Conservation (phyloP, 2,113 vertebrate species). For the Xyrauchen texanus region DNA sequence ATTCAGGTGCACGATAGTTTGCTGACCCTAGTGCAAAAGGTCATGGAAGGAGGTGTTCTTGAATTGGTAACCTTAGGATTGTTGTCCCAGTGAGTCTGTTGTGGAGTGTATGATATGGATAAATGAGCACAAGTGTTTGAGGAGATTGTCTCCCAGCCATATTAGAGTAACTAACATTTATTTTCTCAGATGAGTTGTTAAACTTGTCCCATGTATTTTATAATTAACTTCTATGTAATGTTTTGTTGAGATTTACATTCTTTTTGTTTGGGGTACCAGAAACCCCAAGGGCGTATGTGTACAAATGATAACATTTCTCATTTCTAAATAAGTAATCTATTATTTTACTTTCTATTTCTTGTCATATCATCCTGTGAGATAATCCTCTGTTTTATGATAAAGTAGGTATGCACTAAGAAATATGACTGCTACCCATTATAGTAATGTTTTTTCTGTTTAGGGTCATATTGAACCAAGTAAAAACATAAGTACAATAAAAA, state of each 20-base stretch:
- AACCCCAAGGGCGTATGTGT: too few species aligned
- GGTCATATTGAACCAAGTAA: too few species aligned
- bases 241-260: neutral
- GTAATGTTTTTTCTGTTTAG: too few species aligned
- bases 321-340: too few species aligned
- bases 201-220: neutral
- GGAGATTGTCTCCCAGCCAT: neutral
- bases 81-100: neutral
- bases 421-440: too few species aligned
- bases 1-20: conserved; percentile 9
- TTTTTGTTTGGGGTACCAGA: too few species aligned
- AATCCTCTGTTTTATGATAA: too few species aligned
- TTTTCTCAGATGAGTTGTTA: conserved; percentile 24
- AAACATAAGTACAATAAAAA: too few species aligned
- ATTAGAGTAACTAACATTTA: conserved; percentile 22
- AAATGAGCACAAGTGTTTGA: conserved; percentile 22
- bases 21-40: conserved; percentile 22
- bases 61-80: neutral
- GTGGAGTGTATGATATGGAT: conserved; percentile 28
- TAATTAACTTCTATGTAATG: neutral
- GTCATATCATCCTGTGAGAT: too few species aligned
- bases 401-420: too few species aligned
- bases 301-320: too few species aligned
- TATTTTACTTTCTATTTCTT: too few species aligned
- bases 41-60: conserved; percentile 14